Conservation (phyloP, 2,113 vertebrate genomes). For the Python bivittatus region DNA sequence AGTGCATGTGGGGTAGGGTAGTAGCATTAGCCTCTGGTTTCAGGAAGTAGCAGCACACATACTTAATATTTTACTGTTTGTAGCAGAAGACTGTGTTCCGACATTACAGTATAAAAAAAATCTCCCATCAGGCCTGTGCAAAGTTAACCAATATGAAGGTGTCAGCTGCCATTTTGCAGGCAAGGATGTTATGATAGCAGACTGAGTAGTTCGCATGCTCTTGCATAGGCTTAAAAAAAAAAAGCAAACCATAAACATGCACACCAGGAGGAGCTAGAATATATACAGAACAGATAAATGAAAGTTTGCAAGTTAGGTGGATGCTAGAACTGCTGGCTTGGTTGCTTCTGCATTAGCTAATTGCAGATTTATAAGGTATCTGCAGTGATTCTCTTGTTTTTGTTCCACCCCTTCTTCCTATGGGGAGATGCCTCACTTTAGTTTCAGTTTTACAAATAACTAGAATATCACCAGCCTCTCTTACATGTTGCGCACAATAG, state of each 20-base stretch:
- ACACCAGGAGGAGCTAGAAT: constrained; percentile 51
- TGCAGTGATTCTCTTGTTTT: constrained; percentile 42
- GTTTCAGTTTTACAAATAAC: constrained; percentile 6
- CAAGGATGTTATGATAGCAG: constrained; percentile 55
- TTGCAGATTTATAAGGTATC: constrained; percentile 40
- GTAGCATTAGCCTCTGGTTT: constrained; percentile 53
- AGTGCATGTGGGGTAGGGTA: constrained; percentile 38
- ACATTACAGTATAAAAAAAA: constrained; percentile 37
- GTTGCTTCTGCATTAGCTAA: constrained; percentile 25
- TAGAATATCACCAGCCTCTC: neutral
- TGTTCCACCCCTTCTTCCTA: neutral
- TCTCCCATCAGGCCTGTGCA: constrained; percentile 53
- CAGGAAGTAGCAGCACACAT: constrained; percentile 16
- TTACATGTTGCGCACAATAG: neutral
- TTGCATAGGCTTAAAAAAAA: constrained; percentile 33
- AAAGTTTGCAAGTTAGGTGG: constrained; percentile 48
- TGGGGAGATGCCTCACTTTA: neutral
- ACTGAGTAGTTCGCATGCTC: constrained; percentile 47
- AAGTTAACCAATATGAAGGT: constrained; percentile 69
- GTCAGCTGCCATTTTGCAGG: constrained; percentile 58
- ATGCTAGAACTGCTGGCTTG: neutral
- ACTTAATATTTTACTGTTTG: constrained; percentile 35
- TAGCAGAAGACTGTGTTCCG: constrained; percentile 47
- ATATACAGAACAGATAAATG: constrained; percentile 40
- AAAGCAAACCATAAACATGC: neutral